A percentile compares a stretch with the other conserved stretches of the same genome.
These are phyloP conservation scores for Morpho helenor DNA, from an alignment of 2,888 invertebrate genomes.

Conservation along the genomic window DNA sequence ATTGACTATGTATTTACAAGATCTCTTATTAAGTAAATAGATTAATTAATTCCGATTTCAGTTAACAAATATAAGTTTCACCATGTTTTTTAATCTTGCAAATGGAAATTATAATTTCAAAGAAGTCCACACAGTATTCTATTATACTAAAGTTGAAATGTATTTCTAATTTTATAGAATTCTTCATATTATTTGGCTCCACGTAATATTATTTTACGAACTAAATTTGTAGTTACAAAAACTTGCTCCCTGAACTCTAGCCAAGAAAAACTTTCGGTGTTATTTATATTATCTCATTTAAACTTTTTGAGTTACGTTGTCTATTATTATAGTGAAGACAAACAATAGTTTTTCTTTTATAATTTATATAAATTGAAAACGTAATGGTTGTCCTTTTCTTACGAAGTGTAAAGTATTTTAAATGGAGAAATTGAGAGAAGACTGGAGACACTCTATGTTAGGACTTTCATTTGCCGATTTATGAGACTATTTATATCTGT, in stretches of 20 bases:
- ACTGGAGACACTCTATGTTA: neutral
- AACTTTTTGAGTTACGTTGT: neutral
- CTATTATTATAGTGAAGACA: neutral
- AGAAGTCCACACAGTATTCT: neutral
- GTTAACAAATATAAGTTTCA: too few species aligned
- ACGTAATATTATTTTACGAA: constrained; percentile 12
- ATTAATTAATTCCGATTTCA: too few species aligned
- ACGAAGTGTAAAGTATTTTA: neutral
- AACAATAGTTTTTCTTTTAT: neutral
- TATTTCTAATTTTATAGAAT: neutral
- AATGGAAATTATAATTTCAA: too few species aligned
- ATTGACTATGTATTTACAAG: too few species aligned
- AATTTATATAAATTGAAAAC: neutral
- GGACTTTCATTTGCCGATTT: neutral
- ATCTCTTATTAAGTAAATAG: too few species aligned
- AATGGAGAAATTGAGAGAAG: neutral
- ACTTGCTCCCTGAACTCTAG: constrained; percentile 4
- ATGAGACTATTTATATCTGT: too few species aligned
- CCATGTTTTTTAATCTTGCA: too few species aligned
- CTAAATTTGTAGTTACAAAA: constrained; percentile 11
- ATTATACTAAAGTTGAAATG: neutral
- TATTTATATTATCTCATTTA: neutral
- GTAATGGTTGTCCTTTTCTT: neutral
- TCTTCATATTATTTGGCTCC: constrained; percentile 13
- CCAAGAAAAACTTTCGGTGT: constrained; percentile 3